Percentiles rank a stretch among this genome's conserved stretches.
Conservation (phyloP, 2,113 vertebrate species). For the Lepus timidus region DNA sequence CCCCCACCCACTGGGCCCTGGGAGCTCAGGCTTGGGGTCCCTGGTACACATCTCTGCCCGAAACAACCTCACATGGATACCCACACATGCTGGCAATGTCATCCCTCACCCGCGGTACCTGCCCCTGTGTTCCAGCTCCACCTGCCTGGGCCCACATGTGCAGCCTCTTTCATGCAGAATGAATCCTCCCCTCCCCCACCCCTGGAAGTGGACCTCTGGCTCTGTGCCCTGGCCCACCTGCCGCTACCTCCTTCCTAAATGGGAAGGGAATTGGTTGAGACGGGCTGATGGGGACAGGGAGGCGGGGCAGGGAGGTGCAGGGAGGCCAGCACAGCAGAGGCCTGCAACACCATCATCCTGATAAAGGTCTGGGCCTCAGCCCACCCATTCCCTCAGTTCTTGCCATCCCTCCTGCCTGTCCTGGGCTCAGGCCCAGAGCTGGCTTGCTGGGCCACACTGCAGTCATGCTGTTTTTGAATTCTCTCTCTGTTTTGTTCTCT, state of each 20-base stretch:
- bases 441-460: constrained; percentile 86
- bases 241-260: constrained; percentile 63
- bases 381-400: constrained; percentile 82
- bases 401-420: constrained; percentile 82
- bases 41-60: not conserved
- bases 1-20: constrained; percentile 15
- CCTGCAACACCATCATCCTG: constrained; percentile 78
- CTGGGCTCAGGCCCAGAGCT: constrained; percentile 82
- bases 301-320: constrained; percentile 65
- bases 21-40: constrained; percentile 55
- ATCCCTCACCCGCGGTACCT: constrained; percentile 48
- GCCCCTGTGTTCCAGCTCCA: constrained; percentile 54
- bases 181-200: not conserved
- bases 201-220: constrained; percentile 42
- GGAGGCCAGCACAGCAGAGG: constrained; percentile 75
- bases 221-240: constrained; percentile 62
- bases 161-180: constrained; percentile 37
- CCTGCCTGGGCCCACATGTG: constrained; percentile 49
- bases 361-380: constrained; percentile 78
- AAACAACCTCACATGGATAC: not conserved
- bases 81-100: not conserved
- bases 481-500: constrained; percentile 92
- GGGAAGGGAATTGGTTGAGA: constrained; percentile 66
- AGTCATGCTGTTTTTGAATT: constrained; percentile 97
- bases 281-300: constrained; percentile 61